Conservation (phyloP, 2,797 vertebrate genomes). For the Oceanodroma leucorhoa region DNA sequence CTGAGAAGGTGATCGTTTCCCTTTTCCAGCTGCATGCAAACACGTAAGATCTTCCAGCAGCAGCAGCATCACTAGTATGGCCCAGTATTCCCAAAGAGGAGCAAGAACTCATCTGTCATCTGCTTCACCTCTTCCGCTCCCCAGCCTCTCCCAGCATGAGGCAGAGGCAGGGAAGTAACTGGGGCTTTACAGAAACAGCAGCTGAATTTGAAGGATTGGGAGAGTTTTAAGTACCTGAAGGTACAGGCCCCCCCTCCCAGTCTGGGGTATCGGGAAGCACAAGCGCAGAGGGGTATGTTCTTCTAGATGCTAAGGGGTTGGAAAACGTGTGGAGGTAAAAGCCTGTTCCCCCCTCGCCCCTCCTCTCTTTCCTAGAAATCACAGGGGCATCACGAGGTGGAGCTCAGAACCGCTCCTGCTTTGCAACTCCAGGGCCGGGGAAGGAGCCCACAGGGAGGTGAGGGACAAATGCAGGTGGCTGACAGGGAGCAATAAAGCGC, state of each 20-base stretch:
- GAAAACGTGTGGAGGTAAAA: accelerated
- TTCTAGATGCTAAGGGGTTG: background rate
- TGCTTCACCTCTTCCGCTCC: background rate
- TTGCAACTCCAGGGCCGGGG: background rate
- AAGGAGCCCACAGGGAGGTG: background rate
- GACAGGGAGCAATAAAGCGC: background rate
- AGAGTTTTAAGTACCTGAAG: background rate
- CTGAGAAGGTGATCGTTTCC: accelerated
- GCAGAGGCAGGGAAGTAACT: background rate
- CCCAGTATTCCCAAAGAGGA: no score
- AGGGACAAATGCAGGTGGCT: accelerated
- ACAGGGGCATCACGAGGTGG: background rate
- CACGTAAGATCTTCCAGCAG: no score
- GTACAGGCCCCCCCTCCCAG: background rate
- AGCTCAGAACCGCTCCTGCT: background rate
- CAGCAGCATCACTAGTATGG: no score
- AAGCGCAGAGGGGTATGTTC: background rate
- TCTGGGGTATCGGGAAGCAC: background rate
- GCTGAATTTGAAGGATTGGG: background rate
- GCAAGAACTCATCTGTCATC: no score
- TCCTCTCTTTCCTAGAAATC: background rate
- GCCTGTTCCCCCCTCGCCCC: background rate
- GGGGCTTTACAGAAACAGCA: background rate
- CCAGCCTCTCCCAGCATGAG: background rate
- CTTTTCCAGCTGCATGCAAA: no score